Evolutionary conservation across 2,888 invertebrate genomes (phyloP), one percentile per base, ranked within the genome.

Genomic region (Asteroscopus sphinx): DNA sequence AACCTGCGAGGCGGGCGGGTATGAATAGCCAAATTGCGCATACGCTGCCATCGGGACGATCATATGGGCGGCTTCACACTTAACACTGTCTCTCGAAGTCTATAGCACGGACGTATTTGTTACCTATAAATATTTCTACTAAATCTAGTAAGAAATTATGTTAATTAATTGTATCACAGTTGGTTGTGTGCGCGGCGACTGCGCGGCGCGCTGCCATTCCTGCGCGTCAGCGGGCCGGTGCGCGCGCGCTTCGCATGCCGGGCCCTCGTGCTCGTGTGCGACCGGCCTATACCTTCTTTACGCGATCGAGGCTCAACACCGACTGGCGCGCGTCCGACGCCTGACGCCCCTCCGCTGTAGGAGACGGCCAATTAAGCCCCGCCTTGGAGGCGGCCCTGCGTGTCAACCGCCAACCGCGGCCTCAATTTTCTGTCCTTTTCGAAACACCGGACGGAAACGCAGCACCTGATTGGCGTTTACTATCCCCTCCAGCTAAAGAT

Each of bases 1-100:
- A 95, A 98, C 98, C 98, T 98, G 98, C 84, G 98, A 97, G 88
- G 97, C 97, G 96, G 98, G 96, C 96, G 97, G 97, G 95, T 98
- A 98, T 85, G 97, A 96, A 93, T 98, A 98, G 95, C 98, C 98
- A 95, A 98, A 98, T 95, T 98, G 98, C 89, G 98, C 96, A 95
- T 98, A 98, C 83, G 98, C 97, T 91, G 98, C 94, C 94, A 94
- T 94, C 81, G 93, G 93, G 92, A 93, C 92, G 93, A 93, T 93
- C 93, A 94, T 93, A 92, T 88, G 93, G 93, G 89, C 93, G 93
- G 93, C 87, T 93, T 92, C 91, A 92, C 93, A 89, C 88, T 87
- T 83, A 88, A 86, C 91, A 93, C 93, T 93, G 92, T 92, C 92
- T 92, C 88, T 92, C 88, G 82, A 93, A 92, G 93, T 93, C 89